Percentiles rank a stretch among this genome's conserved stretches.
Evolutionary conservation across 2,888 invertebrate species (phyloP).

Genomic region (Pristionchus entomophagus): DNA sequence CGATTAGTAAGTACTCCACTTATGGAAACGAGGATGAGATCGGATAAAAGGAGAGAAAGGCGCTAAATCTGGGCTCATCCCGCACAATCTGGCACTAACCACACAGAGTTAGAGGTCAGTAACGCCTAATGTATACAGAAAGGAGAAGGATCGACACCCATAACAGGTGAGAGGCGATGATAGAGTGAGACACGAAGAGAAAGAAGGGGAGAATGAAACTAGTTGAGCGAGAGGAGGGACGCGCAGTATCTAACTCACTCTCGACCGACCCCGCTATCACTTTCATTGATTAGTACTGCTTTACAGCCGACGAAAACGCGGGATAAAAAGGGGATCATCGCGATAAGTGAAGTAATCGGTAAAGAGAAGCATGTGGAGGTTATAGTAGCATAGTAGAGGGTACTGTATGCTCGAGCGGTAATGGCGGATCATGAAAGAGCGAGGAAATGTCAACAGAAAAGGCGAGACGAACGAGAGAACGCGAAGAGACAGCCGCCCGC

Average conservation of each 20-base stretch:
- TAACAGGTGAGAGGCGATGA: not conserved
- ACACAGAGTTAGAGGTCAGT: constrained; percentile 5
- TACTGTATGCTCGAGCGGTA: not conserved
- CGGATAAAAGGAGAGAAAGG: not conserved
- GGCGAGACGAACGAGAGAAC: not conserved
- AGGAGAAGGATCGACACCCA: not conserved
- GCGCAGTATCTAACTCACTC: constrained; percentile 39
- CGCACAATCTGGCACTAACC: not conserved
- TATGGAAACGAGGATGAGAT: not conserved
- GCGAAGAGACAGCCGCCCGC: constrained; percentile 10
- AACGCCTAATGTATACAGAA: constrained; percentile 37
- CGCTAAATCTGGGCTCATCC: not conserved
- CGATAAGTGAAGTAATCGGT: not conserved
- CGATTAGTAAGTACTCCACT: not conserved
- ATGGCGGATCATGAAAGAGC: constrained; percentile 12
- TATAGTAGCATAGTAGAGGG: not conserved
- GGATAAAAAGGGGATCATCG: not conserved
- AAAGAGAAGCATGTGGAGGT: not conserved
- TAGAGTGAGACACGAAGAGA: constrained; percentile 12
- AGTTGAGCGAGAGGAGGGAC: constrained; percentile 3
- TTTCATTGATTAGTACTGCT: constrained; percentile 42
- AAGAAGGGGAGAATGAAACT: constrained; percentile 43
- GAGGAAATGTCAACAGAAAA: constrained; percentile 38
- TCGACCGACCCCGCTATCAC: constrained; percentile 32
- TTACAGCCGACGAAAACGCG: constrained; percentile 22